These are phyloP conservation scores for Laspeyria flexula DNA, from an alignment of 2,888 invertebrate genomes.

Conservation along the genomic window DNA sequence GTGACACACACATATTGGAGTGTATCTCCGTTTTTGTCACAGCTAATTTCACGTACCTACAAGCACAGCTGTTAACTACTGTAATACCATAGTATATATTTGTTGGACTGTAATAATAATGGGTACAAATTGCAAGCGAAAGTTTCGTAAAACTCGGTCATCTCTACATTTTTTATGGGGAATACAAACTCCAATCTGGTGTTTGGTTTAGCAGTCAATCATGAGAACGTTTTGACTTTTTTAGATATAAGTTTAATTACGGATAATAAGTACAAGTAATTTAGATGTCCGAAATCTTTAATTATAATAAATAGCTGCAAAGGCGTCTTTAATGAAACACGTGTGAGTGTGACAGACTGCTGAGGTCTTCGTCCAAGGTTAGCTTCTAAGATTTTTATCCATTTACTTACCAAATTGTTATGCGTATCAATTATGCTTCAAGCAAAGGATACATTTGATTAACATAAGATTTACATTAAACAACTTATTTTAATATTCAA, in stretches of 20 bases:
- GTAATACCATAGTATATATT: too few species aligned
- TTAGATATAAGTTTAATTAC: too few species aligned
- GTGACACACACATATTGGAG: conserved; percentile 3
- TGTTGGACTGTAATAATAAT: background rate
- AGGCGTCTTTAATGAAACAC: too few species aligned
- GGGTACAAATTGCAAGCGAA: background rate
- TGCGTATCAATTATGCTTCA: conserved; percentile 13
- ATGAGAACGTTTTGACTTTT: too few species aligned
- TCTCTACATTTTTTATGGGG: background rate
- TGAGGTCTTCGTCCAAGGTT: conserved; percentile 27
- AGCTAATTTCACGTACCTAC: background rate
- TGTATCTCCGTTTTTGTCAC: conserved; percentile 12
- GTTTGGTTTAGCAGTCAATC: background rate
- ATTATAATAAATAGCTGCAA: too few species aligned
- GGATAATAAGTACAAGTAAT: too few species aligned
- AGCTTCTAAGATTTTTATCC: conserved; percentile 13
- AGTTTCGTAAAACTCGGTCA: background rate
- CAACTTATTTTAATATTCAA: background rate
- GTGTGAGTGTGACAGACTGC: too few species aligned
- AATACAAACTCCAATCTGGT: background rate
- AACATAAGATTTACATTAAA: background rate
- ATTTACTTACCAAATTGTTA: conserved; percentile 11
- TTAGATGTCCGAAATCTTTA: too few species aligned
- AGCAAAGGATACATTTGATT: background rate
- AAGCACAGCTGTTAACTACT: too few species aligned